Evolutionary conservation across 2,797 vertebrate genomes (phyloP).

Genomic region (Pangasius macronema): DNA sequence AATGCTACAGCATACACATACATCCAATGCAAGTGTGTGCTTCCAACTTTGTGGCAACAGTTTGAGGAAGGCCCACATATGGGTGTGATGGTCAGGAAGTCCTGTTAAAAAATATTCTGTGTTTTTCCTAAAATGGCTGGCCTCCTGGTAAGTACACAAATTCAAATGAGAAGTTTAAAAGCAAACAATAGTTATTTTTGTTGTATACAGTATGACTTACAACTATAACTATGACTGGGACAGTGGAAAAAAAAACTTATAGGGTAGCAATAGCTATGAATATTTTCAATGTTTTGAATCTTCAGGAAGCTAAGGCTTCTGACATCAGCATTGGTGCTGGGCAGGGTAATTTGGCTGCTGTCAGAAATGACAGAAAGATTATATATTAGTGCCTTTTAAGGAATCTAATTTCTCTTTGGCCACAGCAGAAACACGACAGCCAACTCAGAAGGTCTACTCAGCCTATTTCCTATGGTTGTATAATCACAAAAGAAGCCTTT

Average conservation of each 20-base stretch:
- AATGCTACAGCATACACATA: not conserved
- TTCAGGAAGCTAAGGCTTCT: constrained; percentile 11
- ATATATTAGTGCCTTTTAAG: constrained; percentile 13
- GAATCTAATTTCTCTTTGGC: constrained; percentile 19
- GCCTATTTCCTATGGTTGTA: constrained; percentile 44
- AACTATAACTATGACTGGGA: not conserved
- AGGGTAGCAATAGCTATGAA: not conserved
- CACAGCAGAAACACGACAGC: constrained; percentile 30
- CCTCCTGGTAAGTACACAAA: not conserved
- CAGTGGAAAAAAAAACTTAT: not conserved
- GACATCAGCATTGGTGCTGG: not conserved
- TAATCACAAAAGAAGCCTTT: constrained; percentile 24
- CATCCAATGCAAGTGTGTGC: not conserved
- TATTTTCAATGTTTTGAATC: constrained; percentile 6
- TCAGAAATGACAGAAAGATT: constrained; percentile 40
- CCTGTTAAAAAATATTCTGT: not conserved
- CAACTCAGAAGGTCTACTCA: constrained; percentile 20
- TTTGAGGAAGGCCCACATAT: not conserved
- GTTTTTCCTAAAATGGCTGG: not conserved
- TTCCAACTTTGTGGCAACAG: not conserved
- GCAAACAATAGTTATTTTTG: not conserved
- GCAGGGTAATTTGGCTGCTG: constrained; percentile 38
- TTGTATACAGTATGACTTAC: not conserved
- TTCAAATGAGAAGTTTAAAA: not conserved
- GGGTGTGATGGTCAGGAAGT: not conserved